Evolutionary conservation across 2,113 vertebrate species (phyloP), one percentile per base, ranked within the genome.

Genomic region (Drymodes brunneopygia): DNA sequence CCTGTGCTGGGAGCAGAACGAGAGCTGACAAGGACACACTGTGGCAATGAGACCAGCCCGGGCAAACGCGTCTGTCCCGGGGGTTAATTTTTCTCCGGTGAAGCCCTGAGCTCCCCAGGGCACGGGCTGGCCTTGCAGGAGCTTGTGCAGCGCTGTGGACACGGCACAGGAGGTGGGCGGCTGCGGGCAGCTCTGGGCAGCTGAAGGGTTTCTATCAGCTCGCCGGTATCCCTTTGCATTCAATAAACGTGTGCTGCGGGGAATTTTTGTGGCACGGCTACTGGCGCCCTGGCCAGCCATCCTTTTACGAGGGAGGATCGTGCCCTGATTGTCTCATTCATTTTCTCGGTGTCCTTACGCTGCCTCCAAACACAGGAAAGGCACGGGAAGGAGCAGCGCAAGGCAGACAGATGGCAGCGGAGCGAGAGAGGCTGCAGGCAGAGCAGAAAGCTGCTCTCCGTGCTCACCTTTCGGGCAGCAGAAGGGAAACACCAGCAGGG

Each of bases 391-490:
- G 67, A 73, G 65, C 21, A 18, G 67, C 0, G 0, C 38, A 44
- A 56, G 77, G 84, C 72, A 64, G 75, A 33, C 91, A 90, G 96
- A 90, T 92, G 94, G 96, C 60, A 78, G 10, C 2, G 21, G 86
- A 38, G 86, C 1, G 64, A 69, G 61, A 54, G 90, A 58, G 83
- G 83, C 81, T 85, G 73, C 73, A 21, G 93, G 75, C 50, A 23
- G 89, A 33, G 84, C 8, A 1, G 81, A 84, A 71, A 69, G 58
- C 67, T 84, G 87, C 60, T 80, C 73, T 33, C 75, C 0, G 0
- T n/a, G 54, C 71, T 61, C 85, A 40, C 27, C 47, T 71, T 53
- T n/a, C 12, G 48, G 87, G 81, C 40, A 65, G 61, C 92, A 83
- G 89, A 73, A 95, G 88, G 82, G 47, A 77, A 70, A 40, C 12